Percentiles rank a stretch among this genome's conserved stretches.
Evolutionary conservation across 2,797 vertebrate species (phyloP).

Genomic region (Ptychobarbus kaznakovi): DNA sequence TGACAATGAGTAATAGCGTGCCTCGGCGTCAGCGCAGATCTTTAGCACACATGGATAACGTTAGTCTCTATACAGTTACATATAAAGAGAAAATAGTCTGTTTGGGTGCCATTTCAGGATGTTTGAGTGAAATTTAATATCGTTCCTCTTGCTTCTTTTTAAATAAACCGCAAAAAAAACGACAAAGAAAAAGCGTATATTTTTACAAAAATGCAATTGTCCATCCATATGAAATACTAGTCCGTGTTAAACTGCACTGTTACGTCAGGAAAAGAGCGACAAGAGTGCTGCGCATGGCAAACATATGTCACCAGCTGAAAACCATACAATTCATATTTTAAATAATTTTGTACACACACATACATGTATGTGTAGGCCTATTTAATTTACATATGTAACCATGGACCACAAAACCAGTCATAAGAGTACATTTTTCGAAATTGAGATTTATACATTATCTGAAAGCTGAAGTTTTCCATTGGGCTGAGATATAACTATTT

Average conservation of each 20-base stretch:
- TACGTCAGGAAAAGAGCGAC: neutral
- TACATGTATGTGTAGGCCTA: neutral
- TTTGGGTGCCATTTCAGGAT: neutral
- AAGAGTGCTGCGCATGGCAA: neutral
- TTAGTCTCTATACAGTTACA: neutral
- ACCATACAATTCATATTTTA: neutral
- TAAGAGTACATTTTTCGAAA: neutral
- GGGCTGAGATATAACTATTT: no score
- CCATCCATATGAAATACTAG: neutral
- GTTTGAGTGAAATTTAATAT: neutral
- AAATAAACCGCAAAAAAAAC: neutral
- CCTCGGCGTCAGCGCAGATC: no score
- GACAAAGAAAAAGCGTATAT: neutral
- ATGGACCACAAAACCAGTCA: neutral
- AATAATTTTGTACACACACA: no score
- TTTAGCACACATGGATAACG: no score
- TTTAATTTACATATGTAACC: neutral
- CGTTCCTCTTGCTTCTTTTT: neutral
- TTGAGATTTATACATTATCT: neutral
- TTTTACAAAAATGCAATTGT: no score
- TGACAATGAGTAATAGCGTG: neutral
- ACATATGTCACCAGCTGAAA: neutral
- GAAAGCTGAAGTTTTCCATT: neutral
- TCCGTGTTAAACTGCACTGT: neutral
- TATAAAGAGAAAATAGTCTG: neutral